Evolutionary conservation across 2,113 vertebrate species (phyloP).

Genomic region (Aphelocoma coerulescens): DNA sequence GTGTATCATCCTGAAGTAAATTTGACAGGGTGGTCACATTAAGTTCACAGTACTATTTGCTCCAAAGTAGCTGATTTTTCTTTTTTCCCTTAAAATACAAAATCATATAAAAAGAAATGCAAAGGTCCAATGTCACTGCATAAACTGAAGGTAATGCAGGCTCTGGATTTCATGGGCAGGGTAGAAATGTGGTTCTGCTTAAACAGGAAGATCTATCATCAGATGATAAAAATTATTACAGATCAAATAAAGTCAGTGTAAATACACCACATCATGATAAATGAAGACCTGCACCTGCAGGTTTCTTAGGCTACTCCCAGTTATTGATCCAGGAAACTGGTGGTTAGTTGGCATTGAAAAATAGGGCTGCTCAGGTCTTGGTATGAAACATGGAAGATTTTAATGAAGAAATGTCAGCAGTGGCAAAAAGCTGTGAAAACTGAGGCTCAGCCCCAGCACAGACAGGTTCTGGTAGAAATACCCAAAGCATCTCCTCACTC

Average conservation of each 20-base stretch:
- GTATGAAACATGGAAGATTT: neutral
- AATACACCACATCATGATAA: neutral
- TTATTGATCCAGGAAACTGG: neutral
- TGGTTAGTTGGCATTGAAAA: neutral
- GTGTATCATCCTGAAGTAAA: neutral
- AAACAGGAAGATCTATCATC: neutral
- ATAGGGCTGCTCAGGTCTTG: neutral
- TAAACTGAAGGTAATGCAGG: neutral
- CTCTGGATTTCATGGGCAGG: neutral
- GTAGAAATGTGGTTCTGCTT: neutral
- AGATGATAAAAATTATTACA: neutral
- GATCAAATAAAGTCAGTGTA: neutral
- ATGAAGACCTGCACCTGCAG: neutral
- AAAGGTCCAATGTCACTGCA: neutral
- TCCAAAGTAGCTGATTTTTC: neutral
- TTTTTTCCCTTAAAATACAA: neutral
- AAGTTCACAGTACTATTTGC: neutral
- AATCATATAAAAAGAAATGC: neutral
- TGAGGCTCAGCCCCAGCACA: neutral
- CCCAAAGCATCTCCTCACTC: neutral
- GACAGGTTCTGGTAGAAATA: neutral
- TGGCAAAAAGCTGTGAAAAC: neutral
- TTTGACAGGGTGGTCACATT: neutral
- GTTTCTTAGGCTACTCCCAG: neutral
- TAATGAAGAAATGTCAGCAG: neutral